Conservation (phyloP, 2,888 invertebrate species). For the Parnassius smintheus region DNA sequence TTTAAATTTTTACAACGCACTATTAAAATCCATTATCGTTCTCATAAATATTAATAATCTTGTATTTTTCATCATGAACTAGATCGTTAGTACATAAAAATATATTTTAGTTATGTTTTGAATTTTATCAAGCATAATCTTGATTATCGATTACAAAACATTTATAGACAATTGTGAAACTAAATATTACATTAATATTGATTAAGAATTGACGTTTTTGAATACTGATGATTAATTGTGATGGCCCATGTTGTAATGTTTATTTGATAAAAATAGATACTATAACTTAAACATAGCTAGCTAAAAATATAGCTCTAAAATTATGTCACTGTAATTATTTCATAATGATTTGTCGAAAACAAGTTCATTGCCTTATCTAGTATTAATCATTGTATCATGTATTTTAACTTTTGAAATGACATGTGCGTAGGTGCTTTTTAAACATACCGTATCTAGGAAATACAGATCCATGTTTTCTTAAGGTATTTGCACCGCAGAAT, state of each 20-base stretch:
- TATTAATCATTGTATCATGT: neutral
- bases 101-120: too few species aligned
- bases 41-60: too few species aligned
- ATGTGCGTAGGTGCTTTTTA: slow-evolving; percentile 2
- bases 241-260: neutral
- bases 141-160: too few species aligned
- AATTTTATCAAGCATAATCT: too few species aligned
- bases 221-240: neutral
- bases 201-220: neutral
- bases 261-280: neutral
- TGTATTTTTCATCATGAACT: too few species aligned
- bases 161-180: too few species aligned
- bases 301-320: neutral
- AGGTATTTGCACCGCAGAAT: slow-evolving; percentile 57
- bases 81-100: too few species aligned
- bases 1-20: too few species aligned
- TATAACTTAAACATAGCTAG: too few species aligned
- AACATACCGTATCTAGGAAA: slow-evolving; percentile 54
- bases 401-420: too few species aligned
- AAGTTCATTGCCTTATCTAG: slow-evolving; percentile 4
- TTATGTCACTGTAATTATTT: slow-evolving; percentile 30
- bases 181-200: too few species aligned
- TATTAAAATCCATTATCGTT: too few species aligned
- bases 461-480: slow-evolving; percentile 43
- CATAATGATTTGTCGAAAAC: slow-evolving; percentile 24